These are phyloP conservation scores for Augochlora pura DNA, from an alignment of 1,140 invertebrate genomes.

Conservation along the genomic window DNA sequence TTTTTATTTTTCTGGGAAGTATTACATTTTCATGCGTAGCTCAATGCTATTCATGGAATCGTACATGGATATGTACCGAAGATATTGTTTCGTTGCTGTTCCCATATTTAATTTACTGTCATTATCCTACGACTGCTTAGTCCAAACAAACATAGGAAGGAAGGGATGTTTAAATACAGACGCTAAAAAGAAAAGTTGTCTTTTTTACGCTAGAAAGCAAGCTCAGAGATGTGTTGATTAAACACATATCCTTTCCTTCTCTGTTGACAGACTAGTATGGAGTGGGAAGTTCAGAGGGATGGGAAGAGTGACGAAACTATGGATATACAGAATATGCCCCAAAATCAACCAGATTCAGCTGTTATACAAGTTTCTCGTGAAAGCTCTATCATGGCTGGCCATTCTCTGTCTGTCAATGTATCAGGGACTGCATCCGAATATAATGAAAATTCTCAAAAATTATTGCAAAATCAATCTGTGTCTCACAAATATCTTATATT, in stretches of 20 bases:
- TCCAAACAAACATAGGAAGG: slow-evolving; percentile 72
- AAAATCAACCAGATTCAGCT: slow-evolving; percentile 63
- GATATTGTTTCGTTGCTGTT: slow-evolving; percentile 69
- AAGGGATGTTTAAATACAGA: slow-evolving; percentile 70
- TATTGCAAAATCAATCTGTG: slow-evolving; percentile 34
- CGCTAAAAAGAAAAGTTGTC: slow-evolving; percentile 59
- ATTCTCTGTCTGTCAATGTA: slow-evolving; percentile 66
- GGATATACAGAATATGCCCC: slow-evolving; percentile 69
- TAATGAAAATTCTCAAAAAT: slow-evolving; percentile 47
- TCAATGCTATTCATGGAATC: slow-evolving; percentile 13
- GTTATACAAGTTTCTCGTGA: slow-evolving; percentile 69
- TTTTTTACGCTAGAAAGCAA: slow-evolving; percentile 62
- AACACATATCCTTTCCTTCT: slow-evolving; percentile 85
- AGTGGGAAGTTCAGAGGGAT: slow-evolving; percentile 73
- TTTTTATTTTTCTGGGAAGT: not conserved
- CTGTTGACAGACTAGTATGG: slow-evolving; percentile 84
- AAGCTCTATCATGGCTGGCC: slow-evolving; percentile 70
- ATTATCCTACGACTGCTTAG: slow-evolving; percentile 55
- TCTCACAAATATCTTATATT: slow-evolving; percentile 17
- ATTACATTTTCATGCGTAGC: slow-evolving; percentile 19
- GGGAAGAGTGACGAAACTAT: slow-evolving; percentile 76
- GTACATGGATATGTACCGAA: slow-evolving; percentile 28
- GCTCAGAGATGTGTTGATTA: slow-evolving; percentile 72
- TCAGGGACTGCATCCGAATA: slow-evolving; percentile 57
- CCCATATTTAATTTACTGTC: slow-evolving; percentile 45